Conservation (phyloP, 2,113 vertebrate species). For the Antennarius striatus region DNA sequence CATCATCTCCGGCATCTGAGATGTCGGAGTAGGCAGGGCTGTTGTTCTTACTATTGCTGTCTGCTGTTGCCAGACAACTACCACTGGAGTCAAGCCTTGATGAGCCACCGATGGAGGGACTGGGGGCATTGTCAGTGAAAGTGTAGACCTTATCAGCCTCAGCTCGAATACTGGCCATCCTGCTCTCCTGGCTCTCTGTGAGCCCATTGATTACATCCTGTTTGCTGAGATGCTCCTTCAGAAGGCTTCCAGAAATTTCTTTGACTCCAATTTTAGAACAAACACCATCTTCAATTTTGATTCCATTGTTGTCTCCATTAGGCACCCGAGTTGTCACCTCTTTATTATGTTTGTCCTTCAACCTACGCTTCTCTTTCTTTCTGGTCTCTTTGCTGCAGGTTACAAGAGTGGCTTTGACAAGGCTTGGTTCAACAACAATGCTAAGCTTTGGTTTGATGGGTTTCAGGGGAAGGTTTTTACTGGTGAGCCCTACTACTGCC, state of each 20-base stretch:
- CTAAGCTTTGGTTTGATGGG: constrained; percentile 98
- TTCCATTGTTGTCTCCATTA: constrained; percentile 84
- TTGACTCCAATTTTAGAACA: constrained; percentile 83
- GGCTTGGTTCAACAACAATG: constrained; percentile 89
- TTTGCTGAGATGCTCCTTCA: constrained; percentile 96
- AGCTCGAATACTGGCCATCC: constrained; percentile 97
- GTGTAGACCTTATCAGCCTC: constrained; percentile 99
- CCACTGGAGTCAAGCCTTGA: constrained; percentile 85
- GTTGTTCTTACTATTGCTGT: constrained; percentile 89
- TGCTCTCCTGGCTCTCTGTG: constrained; percentile 91
- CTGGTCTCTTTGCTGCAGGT: constrained; percentile 93
- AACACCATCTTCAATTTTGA: constrained; percentile 86
- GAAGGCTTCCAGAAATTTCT: constrained; percentile 90
- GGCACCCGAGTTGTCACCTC: constrained; percentile 79
- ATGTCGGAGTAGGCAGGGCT: constrained; percentile 98
- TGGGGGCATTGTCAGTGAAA: constrained; percentile 97
- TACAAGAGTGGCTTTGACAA: constrained; percentile 87
- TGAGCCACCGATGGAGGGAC: constrained; percentile 94
- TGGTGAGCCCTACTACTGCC: constrained; percentile 87
- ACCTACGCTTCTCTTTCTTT: constrained; percentile 94
- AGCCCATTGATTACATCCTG: constrained; percentile 89
- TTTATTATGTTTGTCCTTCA: constrained; percentile 93
- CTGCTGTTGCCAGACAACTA: constrained; percentile 84
- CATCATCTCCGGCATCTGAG: constrained; percentile 94
- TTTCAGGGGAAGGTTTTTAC: constrained; percentile 93